Evolutionary conservation across 2,113 vertebrate genomes (phyloP).

Genomic region (Oncorhynchus mykiss): DNA sequence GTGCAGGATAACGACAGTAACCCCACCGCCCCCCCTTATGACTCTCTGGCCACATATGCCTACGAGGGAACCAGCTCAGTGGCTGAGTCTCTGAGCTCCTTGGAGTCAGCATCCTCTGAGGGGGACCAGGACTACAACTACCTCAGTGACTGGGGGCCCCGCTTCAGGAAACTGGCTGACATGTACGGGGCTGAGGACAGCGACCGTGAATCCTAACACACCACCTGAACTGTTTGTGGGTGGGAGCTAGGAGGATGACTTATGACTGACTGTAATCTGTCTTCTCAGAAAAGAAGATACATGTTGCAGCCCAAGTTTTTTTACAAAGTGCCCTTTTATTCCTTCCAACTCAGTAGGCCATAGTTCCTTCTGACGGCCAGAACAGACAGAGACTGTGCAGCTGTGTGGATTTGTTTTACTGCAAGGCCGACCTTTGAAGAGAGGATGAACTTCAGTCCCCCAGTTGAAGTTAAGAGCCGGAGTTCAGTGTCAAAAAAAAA

Average conservation of each 20-base stretch:
- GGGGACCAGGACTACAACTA: constrained; percentile 94
- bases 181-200: constrained; percentile 89
- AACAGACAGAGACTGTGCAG: not conserved
- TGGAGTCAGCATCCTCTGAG: constrained; percentile 84
- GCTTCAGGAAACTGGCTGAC: constrained; percentile 92
- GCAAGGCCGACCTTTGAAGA: constrained; percentile 45
- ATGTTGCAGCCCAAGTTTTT: not conserved
- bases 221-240: not conserved
- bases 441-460: constrained; percentile 26
- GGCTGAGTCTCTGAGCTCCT: constrained; percentile 90
- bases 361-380: not conserved
- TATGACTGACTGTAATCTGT: constrained; percentile 19
- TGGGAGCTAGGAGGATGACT: constrained; percentile 13
- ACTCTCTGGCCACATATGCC: constrained; percentile 92
- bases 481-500: not conserved
- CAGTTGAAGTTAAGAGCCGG: constrained; percentile 15
- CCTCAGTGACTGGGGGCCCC: constrained; percentile 94
- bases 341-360: constrained; percentile 29
- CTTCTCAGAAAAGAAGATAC: constrained; percentile 9
- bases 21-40: constrained; percentile 88
- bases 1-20: constrained; percentile 89
- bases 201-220: constrained; percentile 83
- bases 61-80: constrained; percentile 91
- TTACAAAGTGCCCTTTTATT: constrained; percentile 58
- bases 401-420: constrained; percentile 35